phyloP scores from a whole-genome alignment of 2,797 vertebrate genomes.

The Sebastes cheni region DNA sequence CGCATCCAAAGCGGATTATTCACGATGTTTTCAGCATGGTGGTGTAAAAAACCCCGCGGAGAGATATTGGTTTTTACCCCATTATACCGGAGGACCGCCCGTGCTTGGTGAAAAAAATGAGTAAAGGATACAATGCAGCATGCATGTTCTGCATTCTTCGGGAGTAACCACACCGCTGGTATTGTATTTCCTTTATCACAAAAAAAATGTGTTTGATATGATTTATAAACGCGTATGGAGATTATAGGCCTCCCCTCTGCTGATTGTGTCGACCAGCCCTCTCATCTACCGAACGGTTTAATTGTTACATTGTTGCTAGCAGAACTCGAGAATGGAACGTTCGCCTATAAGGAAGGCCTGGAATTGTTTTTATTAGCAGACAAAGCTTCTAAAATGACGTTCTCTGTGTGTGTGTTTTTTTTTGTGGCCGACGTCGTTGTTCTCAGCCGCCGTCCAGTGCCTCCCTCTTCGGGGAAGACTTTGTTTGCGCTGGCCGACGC shows the following conservation, averaged over 20 bases:
- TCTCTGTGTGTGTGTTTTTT: constrained; percentile 21
- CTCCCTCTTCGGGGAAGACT: constrained; percentile 84
- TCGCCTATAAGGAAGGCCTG: constrained; percentile 37
- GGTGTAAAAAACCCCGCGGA: constrained; percentile 73
- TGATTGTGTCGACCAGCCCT: constrained; percentile 76
- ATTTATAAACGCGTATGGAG: constrained; percentile 66
- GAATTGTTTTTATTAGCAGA: constrained; percentile 46
- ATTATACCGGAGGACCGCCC: constrained; percentile 79
- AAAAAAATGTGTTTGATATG: constrained; percentile 59
- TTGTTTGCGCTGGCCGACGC: constrained; percentile 84
- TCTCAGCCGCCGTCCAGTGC: constrained; percentile 75
- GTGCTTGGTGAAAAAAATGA: constrained; percentile 81
- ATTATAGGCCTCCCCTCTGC: constrained; percentile 72
- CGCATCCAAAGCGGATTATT: constrained; percentile 75
- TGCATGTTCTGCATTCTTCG: constrained; percentile 78
- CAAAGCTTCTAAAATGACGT: constrained; percentile 20
- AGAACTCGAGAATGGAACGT: constrained; percentile 73
- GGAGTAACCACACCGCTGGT: constrained; percentile 72
- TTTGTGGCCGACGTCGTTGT: constrained; percentile 69
- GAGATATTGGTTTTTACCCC: constrained; percentile 76
- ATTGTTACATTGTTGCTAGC: constrained; percentile 81
- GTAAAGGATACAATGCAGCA: constrained; percentile 80
- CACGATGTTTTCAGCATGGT: constrained; percentile 75
- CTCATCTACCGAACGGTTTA: constrained; percentile 76
- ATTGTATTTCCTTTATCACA: constrained; percentile 67